These are phyloP conservation scores for Equus quagga DNA, from an alignment of 2,113 vertebrate species.

Conservation along the genomic window DNA sequence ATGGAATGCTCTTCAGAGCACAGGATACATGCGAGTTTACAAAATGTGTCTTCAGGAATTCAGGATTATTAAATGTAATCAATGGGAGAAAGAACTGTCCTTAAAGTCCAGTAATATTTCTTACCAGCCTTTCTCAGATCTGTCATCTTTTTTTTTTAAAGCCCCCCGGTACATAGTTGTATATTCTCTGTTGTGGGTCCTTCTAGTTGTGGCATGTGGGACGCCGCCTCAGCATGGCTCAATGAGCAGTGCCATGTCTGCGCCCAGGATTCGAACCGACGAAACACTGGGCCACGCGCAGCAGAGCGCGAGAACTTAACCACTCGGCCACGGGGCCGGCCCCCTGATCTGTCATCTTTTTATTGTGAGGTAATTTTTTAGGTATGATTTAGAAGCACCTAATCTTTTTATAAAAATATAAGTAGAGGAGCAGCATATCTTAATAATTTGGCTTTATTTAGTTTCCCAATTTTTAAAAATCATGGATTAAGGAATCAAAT, in stretches of 20 bases:
- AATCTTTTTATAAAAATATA: conserved; percentile 32
- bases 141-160: background rate
- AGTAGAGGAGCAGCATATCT: background rate
- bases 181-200: too few species aligned
- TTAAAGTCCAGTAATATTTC: conserved; percentile 54
- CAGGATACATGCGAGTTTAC: background rate
- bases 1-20: background rate
- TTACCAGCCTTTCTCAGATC: background rate
- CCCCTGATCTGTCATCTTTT: background rate
- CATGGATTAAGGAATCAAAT: background rate
- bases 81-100: background rate
- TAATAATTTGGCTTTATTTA: background rate
- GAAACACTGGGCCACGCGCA: too few species aligned
- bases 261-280: too few species aligned
- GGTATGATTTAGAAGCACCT: conserved; percentile 17
- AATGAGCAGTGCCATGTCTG: too few species aligned
- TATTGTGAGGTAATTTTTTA: background rate
- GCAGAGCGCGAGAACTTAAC: too few species aligned
- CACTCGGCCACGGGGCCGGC: too few species aligned
- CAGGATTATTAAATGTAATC: background rate
- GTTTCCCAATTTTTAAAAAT: conserved; percentile 46
- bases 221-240: too few species aligned
- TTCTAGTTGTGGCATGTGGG: too few species aligned
- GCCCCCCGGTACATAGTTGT: too few species aligned
- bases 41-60: background rate